Conservation (phyloP, 2,113 vertebrate genomes). For the Jaculus jaculus region DNA sequence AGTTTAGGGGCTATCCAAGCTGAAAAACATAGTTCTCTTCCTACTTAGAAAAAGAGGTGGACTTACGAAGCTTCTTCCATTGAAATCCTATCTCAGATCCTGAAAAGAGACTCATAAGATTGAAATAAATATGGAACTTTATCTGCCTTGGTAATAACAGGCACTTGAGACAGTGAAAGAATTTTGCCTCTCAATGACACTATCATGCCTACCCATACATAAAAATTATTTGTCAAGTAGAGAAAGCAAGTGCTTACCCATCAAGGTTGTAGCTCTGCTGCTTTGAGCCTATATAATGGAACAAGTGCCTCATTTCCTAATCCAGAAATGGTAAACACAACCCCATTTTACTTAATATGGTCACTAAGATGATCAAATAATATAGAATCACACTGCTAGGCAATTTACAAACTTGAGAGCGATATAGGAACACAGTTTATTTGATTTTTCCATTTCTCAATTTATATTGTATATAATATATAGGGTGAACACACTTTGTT, state of each 20-base stretch:
- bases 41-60: background rate
- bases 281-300: background rate
- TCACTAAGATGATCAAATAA: constrained; percentile 25
- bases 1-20: background rate
- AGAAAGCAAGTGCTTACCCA: background rate
- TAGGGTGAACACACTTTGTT: constrained; percentile 16
- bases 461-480: constrained; percentile 29
- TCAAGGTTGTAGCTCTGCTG: background rate
- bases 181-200: background rate
- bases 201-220: background rate
- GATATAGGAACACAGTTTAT: background rate
- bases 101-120: background rate
- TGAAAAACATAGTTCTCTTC: background rate
- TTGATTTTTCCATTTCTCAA: background rate
- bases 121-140: background rate
- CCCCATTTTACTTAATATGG: constrained; percentile 4
- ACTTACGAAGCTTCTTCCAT: background rate
- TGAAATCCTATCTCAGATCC: constrained; percentile 30
- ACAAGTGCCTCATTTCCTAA: background rate
- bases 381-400: background rate
- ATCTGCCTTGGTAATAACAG: background rate
- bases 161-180: background rate
- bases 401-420: background rate
- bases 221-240: background rate
- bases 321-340: background rate